These are phyloP conservation scores for Prenolepis imparis DNA, from an alignment of 2,888 invertebrate species.

Conservation along the genomic window DNA sequence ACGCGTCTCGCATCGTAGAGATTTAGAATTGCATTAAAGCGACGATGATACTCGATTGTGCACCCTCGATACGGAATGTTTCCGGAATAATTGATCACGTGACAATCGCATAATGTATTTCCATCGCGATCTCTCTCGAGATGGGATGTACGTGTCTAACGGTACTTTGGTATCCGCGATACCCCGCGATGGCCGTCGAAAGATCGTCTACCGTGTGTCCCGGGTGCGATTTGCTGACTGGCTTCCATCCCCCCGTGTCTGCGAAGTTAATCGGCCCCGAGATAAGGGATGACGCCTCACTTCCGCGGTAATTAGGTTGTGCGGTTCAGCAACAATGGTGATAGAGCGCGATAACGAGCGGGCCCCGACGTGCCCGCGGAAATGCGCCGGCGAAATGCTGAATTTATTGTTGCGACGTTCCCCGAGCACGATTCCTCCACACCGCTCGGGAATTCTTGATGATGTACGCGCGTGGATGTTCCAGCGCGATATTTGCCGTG, in stretches of 20 bases:
- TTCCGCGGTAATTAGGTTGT: slow-evolving; percentile 78
- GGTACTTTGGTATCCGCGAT: slow-evolving; percentile 24
- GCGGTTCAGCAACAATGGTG: slow-evolving; percentile 75
- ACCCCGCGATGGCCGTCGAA: slow-evolving; percentile 26
- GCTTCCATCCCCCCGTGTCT: slow-evolving; percentile 20
- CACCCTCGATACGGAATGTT: neutral
- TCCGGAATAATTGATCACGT: slow-evolving; percentile 19
- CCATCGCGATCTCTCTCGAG: too few relatives aligned
- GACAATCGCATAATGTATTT: neutral
- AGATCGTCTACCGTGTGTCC: slow-evolving; percentile 43
- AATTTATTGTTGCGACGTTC: slow-evolving; percentile 60
- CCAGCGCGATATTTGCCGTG: neutral
- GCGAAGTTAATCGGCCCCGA: slow-evolving; percentile 75
- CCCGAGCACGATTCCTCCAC: slow-evolving; percentile 32
- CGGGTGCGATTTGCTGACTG: slow-evolving; percentile 59
- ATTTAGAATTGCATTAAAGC: slow-evolving; percentile 7
- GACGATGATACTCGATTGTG: neutral
- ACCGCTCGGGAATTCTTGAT: slow-evolving; percentile 37
- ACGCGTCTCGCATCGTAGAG: neutral
- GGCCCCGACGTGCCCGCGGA: slow-evolving; percentile 56
- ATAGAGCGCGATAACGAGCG: slow-evolving; percentile 70
- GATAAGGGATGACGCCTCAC: slow-evolving; percentile 78
- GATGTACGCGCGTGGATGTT: slow-evolving; percentile 29
- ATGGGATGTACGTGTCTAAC: neutral
- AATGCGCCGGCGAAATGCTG: slow-evolving; percentile 58